Evolutionary conservation across 2,888 invertebrate species (phyloP).

Genomic region (Zaprionus bogoriensis): DNA sequence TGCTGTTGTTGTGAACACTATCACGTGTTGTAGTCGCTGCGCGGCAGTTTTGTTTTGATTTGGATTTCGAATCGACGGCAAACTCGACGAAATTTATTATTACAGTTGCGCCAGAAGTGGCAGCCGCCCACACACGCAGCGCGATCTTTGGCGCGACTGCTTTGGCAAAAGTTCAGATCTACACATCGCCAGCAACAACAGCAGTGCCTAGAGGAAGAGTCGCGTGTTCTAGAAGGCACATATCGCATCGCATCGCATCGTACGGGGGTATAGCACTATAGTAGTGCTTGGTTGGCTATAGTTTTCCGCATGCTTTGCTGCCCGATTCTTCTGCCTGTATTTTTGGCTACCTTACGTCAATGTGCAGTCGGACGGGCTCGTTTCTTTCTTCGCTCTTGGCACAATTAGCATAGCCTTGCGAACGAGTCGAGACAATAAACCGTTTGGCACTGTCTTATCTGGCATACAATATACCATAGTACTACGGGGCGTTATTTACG

Average conservation of each 20-base stretch:
- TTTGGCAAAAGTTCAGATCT: conserved; percentile 33
- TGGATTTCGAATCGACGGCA: not conserved
- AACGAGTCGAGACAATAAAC: conserved; percentile 2
- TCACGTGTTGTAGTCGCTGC: conserved; percentile 46
- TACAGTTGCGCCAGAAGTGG: conserved; percentile 26
- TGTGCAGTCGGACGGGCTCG: conserved; percentile 20
- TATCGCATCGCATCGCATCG: not conserved
- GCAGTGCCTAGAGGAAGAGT: conserved; percentile 3
- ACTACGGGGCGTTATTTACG: no score
- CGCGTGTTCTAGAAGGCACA: conserved; percentile 26
- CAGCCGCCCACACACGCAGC: conserved; percentile 22
- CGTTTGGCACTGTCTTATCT: conserved; percentile 30
- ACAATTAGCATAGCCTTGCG: conserved; percentile 64
- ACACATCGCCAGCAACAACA: not conserved
- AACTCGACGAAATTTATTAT: conserved; percentile 21
- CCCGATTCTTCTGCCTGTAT: conserved; percentile 9
- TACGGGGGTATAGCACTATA: not conserved
- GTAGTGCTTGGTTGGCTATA: conserved; percentile 25
- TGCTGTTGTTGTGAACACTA: not conserved
- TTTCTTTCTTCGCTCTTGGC: conserved; percentile 52
- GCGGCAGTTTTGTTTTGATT: conserved; percentile 22
- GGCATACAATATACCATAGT: no score
- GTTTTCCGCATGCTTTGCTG: conserved; percentile 40
- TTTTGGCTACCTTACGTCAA: conserved; percentile 51
- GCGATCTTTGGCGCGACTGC: no score